phyloP scores from a whole-genome alignment of 2,113 vertebrate genomes.

The Salminus brasiliensis region DNA sequence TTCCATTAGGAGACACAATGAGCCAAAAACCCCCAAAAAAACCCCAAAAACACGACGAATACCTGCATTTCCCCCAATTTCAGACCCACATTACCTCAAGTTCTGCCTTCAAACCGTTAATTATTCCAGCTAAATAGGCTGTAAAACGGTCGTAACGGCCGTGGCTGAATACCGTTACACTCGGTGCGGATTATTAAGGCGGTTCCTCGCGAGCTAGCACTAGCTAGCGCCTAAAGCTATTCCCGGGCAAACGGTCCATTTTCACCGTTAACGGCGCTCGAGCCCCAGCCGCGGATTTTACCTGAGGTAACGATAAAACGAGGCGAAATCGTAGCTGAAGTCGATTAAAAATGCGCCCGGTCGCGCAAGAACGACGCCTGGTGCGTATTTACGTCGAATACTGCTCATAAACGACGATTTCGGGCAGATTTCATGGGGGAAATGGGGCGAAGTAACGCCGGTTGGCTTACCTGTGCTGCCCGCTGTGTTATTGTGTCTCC shows the following conservation, averaged over 20 bases:
- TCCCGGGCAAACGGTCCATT: background rate
- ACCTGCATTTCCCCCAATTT: too few relatives aligned
- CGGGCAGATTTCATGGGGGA: background rate
- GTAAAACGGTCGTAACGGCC: too few relatives aligned
- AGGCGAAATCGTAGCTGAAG: conserved; percentile 54
- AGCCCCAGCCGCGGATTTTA: conserved; percentile 71
- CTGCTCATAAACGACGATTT: background rate
- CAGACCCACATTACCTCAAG: too few relatives aligned
- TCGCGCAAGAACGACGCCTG: background rate
- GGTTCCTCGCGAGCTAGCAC: too few relatives aligned
- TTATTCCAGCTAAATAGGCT: too few relatives aligned
- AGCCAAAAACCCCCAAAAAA: too few relatives aligned
- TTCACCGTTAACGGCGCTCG: conserved; percentile 42
- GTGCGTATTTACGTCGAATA: background rate
- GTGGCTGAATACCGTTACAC: conserved; percentile 53
- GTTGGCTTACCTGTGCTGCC: conserved; percentile 74
- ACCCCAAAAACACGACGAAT: too few relatives aligned
- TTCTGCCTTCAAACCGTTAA: too few relatives aligned
- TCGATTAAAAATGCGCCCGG: conserved; percentile 57
- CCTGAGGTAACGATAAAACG: conserved; percentile 58
- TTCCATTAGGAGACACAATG: too few relatives aligned
- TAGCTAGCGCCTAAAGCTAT: too few relatives aligned
- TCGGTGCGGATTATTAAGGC: too few relatives aligned
- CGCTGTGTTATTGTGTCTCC: conserved; percentile 75
- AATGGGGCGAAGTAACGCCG: background rate